Percentiles rank a stretch among this genome's conserved stretches.
phyloP scores from a whole-genome alignment of 2,888 invertebrate genomes.

The Harmothoe impar region DNA sequence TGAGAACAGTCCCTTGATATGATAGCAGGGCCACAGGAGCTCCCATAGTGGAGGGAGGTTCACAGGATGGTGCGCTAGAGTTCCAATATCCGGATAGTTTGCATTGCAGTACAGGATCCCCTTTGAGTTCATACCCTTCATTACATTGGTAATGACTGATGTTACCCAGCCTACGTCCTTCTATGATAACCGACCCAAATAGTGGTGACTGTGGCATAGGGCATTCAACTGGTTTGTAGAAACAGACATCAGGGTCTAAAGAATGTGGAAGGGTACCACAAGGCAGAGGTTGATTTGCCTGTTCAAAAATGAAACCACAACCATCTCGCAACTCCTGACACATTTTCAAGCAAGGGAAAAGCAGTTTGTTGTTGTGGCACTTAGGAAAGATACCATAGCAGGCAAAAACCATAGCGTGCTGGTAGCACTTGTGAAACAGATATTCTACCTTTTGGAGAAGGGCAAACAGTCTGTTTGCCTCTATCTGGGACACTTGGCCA shows the following conservation, averaged over 20 bases:
- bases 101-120: background rate
- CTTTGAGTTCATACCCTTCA: too few relatives aligned
- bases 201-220: background rate
- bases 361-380: background rate
- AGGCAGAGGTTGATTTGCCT: background rate
- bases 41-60: background rate
- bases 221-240: too few relatives aligned
- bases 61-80: background rate
- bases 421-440: background rate
- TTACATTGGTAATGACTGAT: too few relatives aligned
- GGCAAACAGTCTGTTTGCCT: too few relatives aligned
- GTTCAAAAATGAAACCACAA: background rate
- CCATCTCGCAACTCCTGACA: background rate
- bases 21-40: background rate
- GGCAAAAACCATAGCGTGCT: background rate
- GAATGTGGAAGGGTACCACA: background rate
- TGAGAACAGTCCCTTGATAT: background rate
- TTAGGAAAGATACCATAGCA: background rate
- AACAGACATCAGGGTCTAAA: too few relatives aligned
- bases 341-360: background rate
- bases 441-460: background rate
- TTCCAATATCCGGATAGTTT: background rate
- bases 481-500: too few relatives aligned
- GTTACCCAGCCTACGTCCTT: background rate
- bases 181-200: background rate